These are phyloP conservation scores for Thaumetopoea pityocampa DNA, from an alignment of 1,140 invertebrate species.

Conservation along the genomic window DNA sequence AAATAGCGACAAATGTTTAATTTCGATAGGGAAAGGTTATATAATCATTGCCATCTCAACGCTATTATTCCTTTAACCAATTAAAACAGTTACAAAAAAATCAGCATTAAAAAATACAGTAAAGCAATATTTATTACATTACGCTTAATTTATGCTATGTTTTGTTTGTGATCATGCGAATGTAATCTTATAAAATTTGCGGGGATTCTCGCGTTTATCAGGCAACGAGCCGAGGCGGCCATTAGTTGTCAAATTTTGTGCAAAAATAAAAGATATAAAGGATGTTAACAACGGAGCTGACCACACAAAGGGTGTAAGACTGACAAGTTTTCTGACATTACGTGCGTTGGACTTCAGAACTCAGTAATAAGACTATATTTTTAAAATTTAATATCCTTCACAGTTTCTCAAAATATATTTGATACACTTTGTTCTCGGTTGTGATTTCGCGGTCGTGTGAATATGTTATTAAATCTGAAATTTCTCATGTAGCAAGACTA, in stretches of 20 bases:
- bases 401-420: too few relatives aligned
- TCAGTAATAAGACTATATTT: conserved; percentile 10
- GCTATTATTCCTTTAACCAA: too few relatives aligned
- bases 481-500: too few relatives aligned
- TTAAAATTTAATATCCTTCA: conserved; percentile 1
- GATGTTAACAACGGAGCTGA: conserved; percentile 15
- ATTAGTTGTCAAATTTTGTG: conserved; percentile 14
- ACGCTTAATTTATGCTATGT: conserved; percentile 14
- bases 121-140: too few relatives aligned
- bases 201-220: conserved; percentile 3
- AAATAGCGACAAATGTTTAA: too few relatives aligned
- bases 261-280: conserved; percentile 15
- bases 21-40: too few relatives aligned
- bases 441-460: too few relatives aligned
- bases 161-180: conserved; percentile 1
- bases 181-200: conserved; percentile 2
- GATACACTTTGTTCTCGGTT: too few relatives aligned
- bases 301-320: conserved; percentile 20
- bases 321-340: conserved; percentile 32
- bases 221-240: conserved; percentile 1
- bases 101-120: too few relatives aligned
- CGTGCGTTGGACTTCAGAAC: neutral
- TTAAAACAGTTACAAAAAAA: too few relatives aligned
- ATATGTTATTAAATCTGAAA: too few relatives aligned
- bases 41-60: too few relatives aligned